A percentile compares a stretch with the other conserved stretches of the same genome.
These are phyloP conservation scores for Netelia fuscicornis DNA, from an alignment of 2,888 invertebrate genomes.

Conservation along the genomic window DNA sequence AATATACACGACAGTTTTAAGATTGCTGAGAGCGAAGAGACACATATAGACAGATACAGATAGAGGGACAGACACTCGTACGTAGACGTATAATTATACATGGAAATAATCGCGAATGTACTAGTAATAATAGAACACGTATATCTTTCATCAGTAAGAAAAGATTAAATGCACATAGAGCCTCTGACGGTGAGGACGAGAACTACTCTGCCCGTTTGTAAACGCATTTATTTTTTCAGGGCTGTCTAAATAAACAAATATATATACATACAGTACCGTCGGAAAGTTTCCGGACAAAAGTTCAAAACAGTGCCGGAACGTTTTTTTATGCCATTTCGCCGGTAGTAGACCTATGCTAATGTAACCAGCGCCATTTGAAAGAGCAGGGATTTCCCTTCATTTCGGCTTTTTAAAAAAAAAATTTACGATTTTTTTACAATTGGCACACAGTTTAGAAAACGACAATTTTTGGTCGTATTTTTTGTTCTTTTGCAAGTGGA, in stretches of 20 bases:
- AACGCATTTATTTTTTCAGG: slow-evolving; percentile 24
- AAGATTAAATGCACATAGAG: slow-evolving; percentile 6
- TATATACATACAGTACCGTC: slow-evolving; percentile 20
- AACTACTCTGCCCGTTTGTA: slow-evolving; percentile 49
- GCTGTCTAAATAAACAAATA: neutral
- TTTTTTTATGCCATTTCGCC: too few relatives aligned
- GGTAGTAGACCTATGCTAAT: too few relatives aligned
- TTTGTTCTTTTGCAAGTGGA: too few relatives aligned
- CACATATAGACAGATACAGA: neutral
- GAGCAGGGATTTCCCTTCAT: too few relatives aligned
- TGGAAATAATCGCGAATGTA: slow-evolving; percentile 33
- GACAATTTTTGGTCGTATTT: too few relatives aligned
- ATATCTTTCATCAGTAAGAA: slow-evolving; percentile 25
- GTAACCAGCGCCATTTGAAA: too few relatives aligned
- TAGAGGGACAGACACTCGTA: neutral
- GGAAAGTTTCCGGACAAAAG: too few relatives aligned
- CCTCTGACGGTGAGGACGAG: slow-evolving; percentile 26
- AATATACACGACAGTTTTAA: slow-evolving; percentile 43
- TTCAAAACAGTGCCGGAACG: too few relatives aligned
- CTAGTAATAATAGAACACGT: slow-evolving; percentile 44
- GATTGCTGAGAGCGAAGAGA: slow-evolving; percentile 41
- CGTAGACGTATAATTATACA: neutral
- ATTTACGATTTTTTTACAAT: too few relatives aligned
- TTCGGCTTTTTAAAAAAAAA: too few relatives aligned
- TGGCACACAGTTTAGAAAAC: too few relatives aligned